Evolutionary conservation across 1,140 invertebrate species (phyloP).

Genomic region (Platorchestia sp.): DNA sequence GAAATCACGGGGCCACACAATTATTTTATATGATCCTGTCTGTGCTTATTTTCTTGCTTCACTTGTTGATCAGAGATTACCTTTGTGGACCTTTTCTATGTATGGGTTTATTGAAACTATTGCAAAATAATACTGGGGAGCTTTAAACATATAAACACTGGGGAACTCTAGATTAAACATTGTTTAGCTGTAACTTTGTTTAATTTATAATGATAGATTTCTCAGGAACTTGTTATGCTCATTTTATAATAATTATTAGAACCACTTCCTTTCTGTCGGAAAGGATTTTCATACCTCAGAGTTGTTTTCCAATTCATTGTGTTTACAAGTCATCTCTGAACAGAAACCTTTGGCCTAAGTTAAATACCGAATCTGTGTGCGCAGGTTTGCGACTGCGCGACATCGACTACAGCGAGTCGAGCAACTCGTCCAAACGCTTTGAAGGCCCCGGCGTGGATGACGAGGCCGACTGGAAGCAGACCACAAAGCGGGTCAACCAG

Average conservation of each 20-base stretch:
- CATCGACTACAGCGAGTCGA: slow-evolving; percentile 53
- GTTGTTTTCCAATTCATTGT: neutral
- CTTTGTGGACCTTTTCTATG: neutral
- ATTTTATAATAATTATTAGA: no score
- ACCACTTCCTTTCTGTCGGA: no score
- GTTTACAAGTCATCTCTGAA: neutral
- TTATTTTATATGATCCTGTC: neutral
- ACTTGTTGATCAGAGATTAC: neutral
- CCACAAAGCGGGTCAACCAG: slow-evolving; percentile 57
- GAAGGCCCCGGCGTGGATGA: slow-evolving; percentile 49
- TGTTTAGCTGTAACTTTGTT: no score
- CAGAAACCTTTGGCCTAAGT: neutral
- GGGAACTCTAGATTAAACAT: no score
- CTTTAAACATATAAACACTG: no score
- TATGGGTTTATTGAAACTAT: no score
- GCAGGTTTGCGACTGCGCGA: slow-evolving; percentile 61
- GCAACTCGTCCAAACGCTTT: neutral
- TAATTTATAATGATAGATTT: no score
- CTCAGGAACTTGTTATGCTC: neutral
- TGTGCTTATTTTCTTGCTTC: neutral
- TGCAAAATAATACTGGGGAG: no score
- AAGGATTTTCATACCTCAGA: neutral
- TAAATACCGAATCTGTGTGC: neutral
- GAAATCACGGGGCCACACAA: neutral
- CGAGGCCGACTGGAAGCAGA: slow-evolving; percentile 55